Conservation (phyloP, 2,113 vertebrate species). For the Onychostoma macrolepis region DNA sequence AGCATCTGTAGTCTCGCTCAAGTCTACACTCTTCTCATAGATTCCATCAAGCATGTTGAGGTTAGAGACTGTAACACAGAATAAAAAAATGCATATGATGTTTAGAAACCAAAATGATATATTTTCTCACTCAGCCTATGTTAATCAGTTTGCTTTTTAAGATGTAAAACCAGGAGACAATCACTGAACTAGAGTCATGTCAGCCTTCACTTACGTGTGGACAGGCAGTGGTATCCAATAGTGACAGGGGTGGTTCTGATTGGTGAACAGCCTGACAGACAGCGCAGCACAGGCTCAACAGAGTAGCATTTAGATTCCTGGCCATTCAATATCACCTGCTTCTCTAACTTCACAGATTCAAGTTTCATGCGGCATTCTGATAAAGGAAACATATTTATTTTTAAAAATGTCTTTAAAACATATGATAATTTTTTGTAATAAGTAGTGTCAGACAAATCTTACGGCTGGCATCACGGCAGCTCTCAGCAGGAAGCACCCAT, state of each 20-base stretch:
- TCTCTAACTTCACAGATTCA: constrained; percentile 72
- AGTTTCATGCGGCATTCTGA: constrained; percentile 75
- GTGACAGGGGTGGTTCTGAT: constrained; percentile 58
- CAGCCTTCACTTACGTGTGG: constrained; percentile 67
- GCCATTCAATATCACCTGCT: constrained; percentile 60
- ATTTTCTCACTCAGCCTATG: neutral
- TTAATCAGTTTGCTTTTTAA: neutral
- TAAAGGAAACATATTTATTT: neutral
- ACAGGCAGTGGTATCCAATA: constrained; percentile 76
- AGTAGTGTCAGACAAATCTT: constrained; percentile 29
- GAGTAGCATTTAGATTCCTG: constrained; percentile 74
- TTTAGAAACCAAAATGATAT: neutral
- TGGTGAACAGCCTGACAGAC: constrained; percentile 70
- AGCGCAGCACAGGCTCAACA: constrained; percentile 76
- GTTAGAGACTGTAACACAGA: constrained; percentile 57
- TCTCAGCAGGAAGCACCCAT: constrained; percentile 77
- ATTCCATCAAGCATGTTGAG: constrained; percentile 45
- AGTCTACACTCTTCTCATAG: constrained; percentile 65
- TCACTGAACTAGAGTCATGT: neutral
- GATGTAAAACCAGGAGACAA: neutral
- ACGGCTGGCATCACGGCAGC: constrained; percentile 69
- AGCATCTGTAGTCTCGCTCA: constrained; percentile 64
- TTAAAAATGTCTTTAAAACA: neutral
- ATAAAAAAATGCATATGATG: neutral
- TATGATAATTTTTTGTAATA: neutral